These are phyloP conservation scores for Drosophila limbata DNA, from an alignment of 2,888 invertebrate genomes.

Conservation along the genomic window DNA sequence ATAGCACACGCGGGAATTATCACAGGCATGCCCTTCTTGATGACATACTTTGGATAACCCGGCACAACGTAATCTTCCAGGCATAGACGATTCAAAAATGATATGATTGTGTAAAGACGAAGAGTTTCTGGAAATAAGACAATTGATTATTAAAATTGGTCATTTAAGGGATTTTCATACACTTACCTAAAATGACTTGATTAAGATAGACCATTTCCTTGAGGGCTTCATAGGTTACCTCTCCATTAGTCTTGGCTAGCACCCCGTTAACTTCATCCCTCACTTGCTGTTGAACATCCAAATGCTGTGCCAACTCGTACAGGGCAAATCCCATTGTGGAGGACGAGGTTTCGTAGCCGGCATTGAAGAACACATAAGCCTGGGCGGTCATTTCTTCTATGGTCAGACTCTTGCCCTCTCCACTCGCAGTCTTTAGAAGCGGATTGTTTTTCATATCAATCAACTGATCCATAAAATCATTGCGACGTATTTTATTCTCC, in stretches of 20 bases:
- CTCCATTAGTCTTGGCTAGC: slow-evolving; percentile 77
- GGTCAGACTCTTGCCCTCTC: slow-evolving; percentile 62
- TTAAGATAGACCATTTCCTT: slow-evolving; percentile 86
- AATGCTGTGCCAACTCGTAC: slow-evolving; percentile 86
- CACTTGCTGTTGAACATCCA: slow-evolving; percentile 85
- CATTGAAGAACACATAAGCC: slow-evolving; percentile 86
- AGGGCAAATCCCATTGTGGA: slow-evolving; percentile 86
- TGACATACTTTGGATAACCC: slow-evolving; percentile 85
- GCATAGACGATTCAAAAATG: slow-evolving; percentile 86
- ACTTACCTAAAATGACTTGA: slow-evolving; percentile 85
- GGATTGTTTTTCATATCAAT: slow-evolving; percentile 74
- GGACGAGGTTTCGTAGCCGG: slow-evolving; percentile 87
- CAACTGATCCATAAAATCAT: slow-evolving; percentile 86
- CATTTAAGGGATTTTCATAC: no score
- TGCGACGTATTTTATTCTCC: slow-evolving; percentile 76
- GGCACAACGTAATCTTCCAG: slow-evolving; percentile 86
- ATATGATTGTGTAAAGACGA: slow-evolving; percentile 87
- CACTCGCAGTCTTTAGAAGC: slow-evolving; percentile 60
- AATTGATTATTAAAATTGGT: neutral
- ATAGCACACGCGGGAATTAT: slow-evolving; percentile 87
- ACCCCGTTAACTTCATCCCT: slow-evolving; percentile 84
- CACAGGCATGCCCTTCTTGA: slow-evolving; percentile 86
- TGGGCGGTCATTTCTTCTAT: slow-evolving; percentile 86
- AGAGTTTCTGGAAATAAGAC: slow-evolving; percentile 85
- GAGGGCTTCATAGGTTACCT: slow-evolving; percentile 85